A percentile compares a stretch with the other conserved stretches of the same genome.
Evolutionary conservation across 1,140 invertebrate genomes (phyloP).

Genomic region (Pogonognathellus flavescens): DNA sequence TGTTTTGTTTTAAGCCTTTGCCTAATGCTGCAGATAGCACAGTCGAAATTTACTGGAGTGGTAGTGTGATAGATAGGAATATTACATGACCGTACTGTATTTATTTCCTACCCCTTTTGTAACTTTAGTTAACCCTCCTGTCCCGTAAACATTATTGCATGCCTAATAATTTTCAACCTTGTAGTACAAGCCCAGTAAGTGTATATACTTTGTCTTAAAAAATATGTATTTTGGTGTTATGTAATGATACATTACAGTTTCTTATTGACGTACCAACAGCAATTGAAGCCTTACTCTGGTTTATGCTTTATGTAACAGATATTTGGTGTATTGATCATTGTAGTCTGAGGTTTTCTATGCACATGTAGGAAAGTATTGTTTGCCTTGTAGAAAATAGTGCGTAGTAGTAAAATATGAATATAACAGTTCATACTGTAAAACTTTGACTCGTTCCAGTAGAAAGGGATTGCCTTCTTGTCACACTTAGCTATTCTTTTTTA

Average conservation of each 20-base stretch:
- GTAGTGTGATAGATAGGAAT: neutral
- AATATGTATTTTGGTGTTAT: too few species aligned
- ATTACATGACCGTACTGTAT: slow-evolving; percentile 3
- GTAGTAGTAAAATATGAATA: neutral
- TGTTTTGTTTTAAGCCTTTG: neutral
- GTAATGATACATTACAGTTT: neutral
- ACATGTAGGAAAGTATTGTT: too few species aligned
- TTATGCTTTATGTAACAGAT: too few species aligned
- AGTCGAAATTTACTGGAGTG: neutral
- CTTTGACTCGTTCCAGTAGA: neutral
- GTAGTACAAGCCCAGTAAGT: neutral
- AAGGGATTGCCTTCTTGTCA: slow-evolving; percentile 33
- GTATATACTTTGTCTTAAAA: neutral
- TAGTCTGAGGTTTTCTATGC: too few species aligned
- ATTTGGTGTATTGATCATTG: too few species aligned
- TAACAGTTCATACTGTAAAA: neutral
- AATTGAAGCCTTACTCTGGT: too few species aligned
- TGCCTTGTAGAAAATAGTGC: too few species aligned
- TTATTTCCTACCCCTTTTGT: slow-evolving; percentile 28
- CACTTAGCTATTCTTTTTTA: slow-evolving; percentile 20
- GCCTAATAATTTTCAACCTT: neutral
- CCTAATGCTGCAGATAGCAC: neutral
- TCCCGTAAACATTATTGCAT: slow-evolving; percentile 48
- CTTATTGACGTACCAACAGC: neutral
- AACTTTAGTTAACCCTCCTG: slow-evolving; percentile 45